phyloP scores from a whole-genome alignment of 2,113 vertebrate genomes.

The Entosphenus tridentatus region DNA sequence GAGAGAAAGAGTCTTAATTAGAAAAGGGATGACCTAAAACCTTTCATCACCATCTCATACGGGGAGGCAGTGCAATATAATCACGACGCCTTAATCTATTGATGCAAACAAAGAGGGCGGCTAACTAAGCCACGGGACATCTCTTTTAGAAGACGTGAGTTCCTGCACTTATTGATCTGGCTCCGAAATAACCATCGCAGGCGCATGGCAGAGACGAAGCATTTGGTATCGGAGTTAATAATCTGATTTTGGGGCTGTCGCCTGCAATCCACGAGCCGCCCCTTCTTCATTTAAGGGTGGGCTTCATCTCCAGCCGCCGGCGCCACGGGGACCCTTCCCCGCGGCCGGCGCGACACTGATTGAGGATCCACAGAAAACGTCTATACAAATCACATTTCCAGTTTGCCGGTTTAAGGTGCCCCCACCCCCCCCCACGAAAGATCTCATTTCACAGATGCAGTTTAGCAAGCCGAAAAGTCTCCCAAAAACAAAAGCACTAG shows the following conservation, averaged over 20 bases:
- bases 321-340: no score
- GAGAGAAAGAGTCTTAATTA: slow-evolving; percentile 1
- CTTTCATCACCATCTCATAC: slow-evolving; percentile 5
- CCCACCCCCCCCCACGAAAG: no score
- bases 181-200: slow-evolving; percentile 4
- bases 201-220: background rate
- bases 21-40: slow-evolving; percentile 2
- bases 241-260: slow-evolving; percentile 6
- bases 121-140: slow-evolving; percentile 5
- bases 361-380: no score
- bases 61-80: slow-evolving; percentile 3
- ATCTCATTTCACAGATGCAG: no score
- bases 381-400: no score
- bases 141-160: background rate
- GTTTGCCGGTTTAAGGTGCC: no score
- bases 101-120: slow-evolving; percentile 3
- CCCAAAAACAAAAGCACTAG: no score
- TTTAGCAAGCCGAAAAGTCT: no score
- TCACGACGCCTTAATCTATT: slow-evolving; percentile 4
- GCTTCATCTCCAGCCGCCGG: no score
- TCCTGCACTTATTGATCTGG: slow-evolving; percentile 3
- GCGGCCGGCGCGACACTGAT: no score
- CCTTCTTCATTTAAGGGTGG: background rate
- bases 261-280: background rate
- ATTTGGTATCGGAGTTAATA: slow-evolving; percentile 4